A percentile compares a stretch with the other conserved stretches of the same genome.
Conservation (phyloP, 2,113 vertebrate genomes). For the Rattus rattus region DNA sequence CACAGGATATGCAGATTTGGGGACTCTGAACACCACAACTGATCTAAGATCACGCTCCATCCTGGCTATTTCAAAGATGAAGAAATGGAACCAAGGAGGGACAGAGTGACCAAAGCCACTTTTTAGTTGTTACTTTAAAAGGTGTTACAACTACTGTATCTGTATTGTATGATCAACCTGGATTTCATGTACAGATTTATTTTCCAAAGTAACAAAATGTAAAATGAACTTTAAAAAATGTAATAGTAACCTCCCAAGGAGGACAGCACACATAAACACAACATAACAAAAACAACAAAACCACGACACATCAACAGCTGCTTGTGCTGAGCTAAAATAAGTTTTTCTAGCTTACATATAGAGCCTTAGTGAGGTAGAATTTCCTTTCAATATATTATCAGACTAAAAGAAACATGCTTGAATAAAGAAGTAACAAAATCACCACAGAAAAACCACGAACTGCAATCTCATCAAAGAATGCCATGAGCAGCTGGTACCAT, state of each 20-base stretch:
- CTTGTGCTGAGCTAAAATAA: not conserved
- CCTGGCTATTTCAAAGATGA: not conserved
- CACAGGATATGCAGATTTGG: not conserved
- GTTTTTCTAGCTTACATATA: not conserved
- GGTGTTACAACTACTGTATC: not conserved
- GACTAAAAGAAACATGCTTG: not conserved
- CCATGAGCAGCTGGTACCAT: constrained; percentile 89
- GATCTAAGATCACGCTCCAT: not conserved
- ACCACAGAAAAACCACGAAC: not conserved
- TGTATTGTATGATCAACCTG: not conserved
- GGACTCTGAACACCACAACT: not conserved
- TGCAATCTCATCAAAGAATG: constrained; percentile 19
- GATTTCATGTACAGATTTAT: not conserved
- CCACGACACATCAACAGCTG: not conserved
- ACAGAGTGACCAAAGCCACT: not conserved
- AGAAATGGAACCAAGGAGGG: not conserved
- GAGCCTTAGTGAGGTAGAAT: not conserved
- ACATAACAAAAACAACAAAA: too few species aligned
- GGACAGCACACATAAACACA: not conserved
- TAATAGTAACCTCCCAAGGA: not conserved
- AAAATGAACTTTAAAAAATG: not conserved
- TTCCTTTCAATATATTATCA: not conserved
- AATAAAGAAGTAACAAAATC: not conserved
- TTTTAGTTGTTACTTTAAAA: not conserved
- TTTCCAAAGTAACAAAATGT: constrained; percentile 36